Conservation (phyloP, 2,888 invertebrate genomes). For the Linnaemya tessellans region DNA sequence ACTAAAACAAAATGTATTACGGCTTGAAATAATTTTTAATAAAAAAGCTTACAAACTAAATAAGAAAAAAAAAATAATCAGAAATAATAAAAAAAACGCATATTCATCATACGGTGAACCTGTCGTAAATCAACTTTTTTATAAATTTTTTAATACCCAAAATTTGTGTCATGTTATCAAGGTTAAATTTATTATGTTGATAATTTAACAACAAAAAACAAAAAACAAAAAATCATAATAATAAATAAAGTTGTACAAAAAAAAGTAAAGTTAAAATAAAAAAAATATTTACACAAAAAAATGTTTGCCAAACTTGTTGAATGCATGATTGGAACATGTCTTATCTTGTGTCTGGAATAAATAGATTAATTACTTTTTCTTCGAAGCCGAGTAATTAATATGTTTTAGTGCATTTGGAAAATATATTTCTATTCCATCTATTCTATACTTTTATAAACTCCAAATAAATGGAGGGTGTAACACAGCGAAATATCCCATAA, state of each 20-base stretch:
- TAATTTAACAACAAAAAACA: slow-evolving; percentile 28
- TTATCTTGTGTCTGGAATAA: neutral
- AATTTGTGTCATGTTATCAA: slow-evolving; percentile 58
- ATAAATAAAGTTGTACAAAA: slow-evolving; percentile 18
- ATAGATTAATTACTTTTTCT: no score
- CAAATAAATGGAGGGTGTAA: no score
- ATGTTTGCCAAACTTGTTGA: slow-evolving; percentile 3
- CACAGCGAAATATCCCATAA: no score
- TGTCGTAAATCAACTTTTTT: slow-evolving; percentile 50
- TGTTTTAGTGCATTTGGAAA: neutral
- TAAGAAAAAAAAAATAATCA: neutral
- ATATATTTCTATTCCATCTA: no score
- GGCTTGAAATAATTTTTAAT: neutral
- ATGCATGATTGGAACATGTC: slow-evolving; percentile 8
- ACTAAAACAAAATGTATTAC: neutral
- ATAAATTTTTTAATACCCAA: slow-evolving; percentile 18
- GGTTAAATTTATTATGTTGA: slow-evolving; percentile 46
- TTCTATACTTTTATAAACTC: no score
- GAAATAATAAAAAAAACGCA: slow-evolving; percentile 3
- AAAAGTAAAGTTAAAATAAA: slow-evolving; percentile 8
- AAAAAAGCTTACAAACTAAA: neutral
- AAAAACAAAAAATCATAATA: no score
- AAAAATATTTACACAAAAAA: neutral
- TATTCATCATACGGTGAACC: slow-evolving; percentile 34
- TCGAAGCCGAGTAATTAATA: neutral